These are phyloP conservation scores for Tanytarsus gracilentus DNA, from an alignment of 2,888 invertebrate genomes.

Conservation along the genomic window DNA sequence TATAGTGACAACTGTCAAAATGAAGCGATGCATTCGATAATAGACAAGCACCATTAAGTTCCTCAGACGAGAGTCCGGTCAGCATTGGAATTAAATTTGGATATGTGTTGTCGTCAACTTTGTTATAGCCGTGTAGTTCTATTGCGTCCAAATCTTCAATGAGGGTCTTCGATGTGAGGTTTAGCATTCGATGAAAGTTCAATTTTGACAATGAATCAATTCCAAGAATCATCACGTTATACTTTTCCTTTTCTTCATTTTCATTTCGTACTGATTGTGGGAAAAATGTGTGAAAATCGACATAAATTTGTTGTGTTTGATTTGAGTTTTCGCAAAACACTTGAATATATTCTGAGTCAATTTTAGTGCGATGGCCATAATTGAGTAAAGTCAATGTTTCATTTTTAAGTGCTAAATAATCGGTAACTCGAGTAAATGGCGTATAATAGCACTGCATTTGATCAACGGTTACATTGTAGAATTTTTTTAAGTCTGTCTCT, in stretches of 20 bases:
- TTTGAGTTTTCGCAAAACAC: conserved; percentile 50
- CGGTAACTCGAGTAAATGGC: conserved; percentile 36
- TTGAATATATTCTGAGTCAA: conserved; percentile 58
- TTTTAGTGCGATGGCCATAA: conserved; percentile 36
- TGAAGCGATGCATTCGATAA: conserved; percentile 45
- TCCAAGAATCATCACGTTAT: conserved; percentile 72
- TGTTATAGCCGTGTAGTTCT: conserved; percentile 81
- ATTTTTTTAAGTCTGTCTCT: conserved; percentile 33
- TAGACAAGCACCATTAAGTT: conserved; percentile 58
- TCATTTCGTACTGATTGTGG: conserved; percentile 39
- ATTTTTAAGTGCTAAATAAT: conserved; percentile 34
- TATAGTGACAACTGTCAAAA: conserved; percentile 71
- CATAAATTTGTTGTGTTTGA: conserved; percentile 49
- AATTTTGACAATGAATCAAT: conserved; percentile 78
- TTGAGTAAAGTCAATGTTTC: conserved; percentile 32
- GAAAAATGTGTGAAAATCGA: conserved; percentile 60
- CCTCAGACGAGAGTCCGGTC: conserved; percentile 58
- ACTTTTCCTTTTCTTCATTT: conserved; percentile 32
- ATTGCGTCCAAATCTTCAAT: conserved; percentile 51
- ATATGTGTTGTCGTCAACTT: conserved; percentile 90
- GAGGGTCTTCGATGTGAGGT: conserved; percentile 53
- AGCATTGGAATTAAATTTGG: conserved; percentile 79
- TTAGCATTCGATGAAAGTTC: conserved; percentile 78
- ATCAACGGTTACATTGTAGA: conserved; percentile 36
- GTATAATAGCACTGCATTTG: conserved; percentile 37